Percentiles rank a stretch among this genome's conserved stretches.
Conservation (phyloP, 2,113 vertebrate genomes). For the Neomonachus schauinslandi region DNA sequence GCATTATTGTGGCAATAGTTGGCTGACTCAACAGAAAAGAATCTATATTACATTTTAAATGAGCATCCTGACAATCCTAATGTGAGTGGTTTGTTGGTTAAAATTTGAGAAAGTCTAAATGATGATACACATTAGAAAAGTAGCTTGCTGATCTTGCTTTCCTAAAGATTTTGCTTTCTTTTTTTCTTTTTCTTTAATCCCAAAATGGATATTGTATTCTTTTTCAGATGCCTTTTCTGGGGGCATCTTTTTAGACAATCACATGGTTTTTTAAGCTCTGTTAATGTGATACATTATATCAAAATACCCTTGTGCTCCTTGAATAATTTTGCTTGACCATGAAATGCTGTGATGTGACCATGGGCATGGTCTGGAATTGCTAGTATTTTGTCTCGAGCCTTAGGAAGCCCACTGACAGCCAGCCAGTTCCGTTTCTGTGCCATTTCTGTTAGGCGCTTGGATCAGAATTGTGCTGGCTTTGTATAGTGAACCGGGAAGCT, state of each 20-base stretch:
- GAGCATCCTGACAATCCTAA: background rate
- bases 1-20: too few species aligned
- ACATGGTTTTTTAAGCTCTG: background rate
- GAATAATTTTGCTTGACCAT: constrained; percentile 7
- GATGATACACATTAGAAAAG: background rate
- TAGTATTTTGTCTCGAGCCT: constrained; percentile 41
- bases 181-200: background rate
- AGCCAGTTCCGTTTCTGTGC: background rate
- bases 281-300: background rate
- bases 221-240: background rate
- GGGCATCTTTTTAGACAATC: background rate
- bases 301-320: background rate
- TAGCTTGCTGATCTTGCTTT: background rate
- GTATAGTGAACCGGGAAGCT: background rate
- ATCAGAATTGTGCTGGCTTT: background rate
- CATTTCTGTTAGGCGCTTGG: background rate
- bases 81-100: background rate
- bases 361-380: constrained; percentile 4
- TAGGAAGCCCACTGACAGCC: constrained; percentile 27
- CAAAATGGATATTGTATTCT: background rate
- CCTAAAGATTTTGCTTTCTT: background rate
- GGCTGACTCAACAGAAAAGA: too few species aligned
- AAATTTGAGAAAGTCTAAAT: background rate
- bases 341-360: constrained; percentile 44
- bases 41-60: accelerated